phyloP scores from a whole-genome alignment of 1,140 invertebrate genomes.

The Linepithema humile region DNA sequence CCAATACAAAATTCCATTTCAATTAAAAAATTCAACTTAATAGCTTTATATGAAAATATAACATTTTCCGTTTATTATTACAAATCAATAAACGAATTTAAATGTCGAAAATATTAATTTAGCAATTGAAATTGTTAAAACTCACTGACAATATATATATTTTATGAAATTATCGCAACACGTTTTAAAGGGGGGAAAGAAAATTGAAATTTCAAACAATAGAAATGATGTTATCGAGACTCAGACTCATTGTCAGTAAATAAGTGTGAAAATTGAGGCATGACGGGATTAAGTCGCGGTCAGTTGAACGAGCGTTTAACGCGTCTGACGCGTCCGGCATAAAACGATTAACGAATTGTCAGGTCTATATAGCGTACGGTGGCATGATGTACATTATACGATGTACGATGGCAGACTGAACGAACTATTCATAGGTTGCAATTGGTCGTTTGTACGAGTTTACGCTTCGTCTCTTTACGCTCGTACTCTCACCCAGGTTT shows the following conservation, averaged over 20 bases:
- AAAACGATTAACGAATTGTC: conserved; percentile 67
- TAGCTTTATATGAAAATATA: not conserved
- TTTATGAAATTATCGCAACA: not conserved
- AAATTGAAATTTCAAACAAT: not conserved
- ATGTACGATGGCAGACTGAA: conserved; percentile 44
- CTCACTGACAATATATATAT: not conserved
- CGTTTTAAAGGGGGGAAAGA: not conserved
- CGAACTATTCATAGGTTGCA: conserved; percentile 66
- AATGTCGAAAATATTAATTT: not conserved
- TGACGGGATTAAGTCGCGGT: conserved; percentile 40
- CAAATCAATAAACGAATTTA: not conserved
- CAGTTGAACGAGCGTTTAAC: conserved; percentile 44
- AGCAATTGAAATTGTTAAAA: not conserved
- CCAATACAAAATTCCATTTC: not conserved
- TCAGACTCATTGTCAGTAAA: conserved; percentile 31
- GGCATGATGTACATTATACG: conserved; percentile 30
- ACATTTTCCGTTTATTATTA: not conserved
- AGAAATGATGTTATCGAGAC: not conserved
- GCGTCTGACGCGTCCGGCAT: conserved; percentile 53
- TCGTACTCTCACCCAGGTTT: conserved; percentile 13
- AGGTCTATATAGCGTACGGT: conserved; percentile 17
- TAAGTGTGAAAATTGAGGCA: conserved; percentile 45
- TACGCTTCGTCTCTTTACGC: conserved; percentile 62
- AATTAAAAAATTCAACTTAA: not conserved
- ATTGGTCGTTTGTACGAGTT: conserved; percentile 66